phyloP scores from a whole-genome alignment of 1,140 invertebrate genomes.

The Cydia pomonella region DNA sequence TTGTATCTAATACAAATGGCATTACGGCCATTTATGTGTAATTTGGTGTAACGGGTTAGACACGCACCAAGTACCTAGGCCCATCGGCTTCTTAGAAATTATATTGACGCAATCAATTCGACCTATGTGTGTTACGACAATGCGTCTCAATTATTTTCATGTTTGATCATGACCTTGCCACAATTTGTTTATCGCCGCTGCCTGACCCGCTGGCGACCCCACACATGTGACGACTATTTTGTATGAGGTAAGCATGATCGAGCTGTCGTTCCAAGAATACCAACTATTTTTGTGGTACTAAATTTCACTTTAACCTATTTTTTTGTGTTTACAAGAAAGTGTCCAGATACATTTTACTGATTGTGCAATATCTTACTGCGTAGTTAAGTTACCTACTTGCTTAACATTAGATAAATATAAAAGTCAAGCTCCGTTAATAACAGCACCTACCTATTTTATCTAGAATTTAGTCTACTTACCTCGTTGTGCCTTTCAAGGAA shows the following conservation, averaged over 20 bases:
- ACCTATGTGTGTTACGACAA: slow-evolving; percentile 4
- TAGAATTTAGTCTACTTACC: too few relatives aligned
- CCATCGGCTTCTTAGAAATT: slow-evolving; percentile 2
- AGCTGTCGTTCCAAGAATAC: not conserved
- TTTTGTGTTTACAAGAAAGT: not conserved
- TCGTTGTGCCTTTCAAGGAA: too few relatives aligned
- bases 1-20: too few relatives aligned
- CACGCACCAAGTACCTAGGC: not conserved
- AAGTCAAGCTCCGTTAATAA: too few relatives aligned
- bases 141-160: slow-evolving; percentile 35
- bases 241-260: slow-evolving; percentile 21
- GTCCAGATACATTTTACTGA: too few relatives aligned
- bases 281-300: not conserved
- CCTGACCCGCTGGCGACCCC: slow-evolving; percentile 43
- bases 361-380: too few relatives aligned
- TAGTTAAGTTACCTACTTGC: too few relatives aligned
- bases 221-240: slow-evolving; percentile 42
- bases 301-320: not conserved
- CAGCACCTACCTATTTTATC: too few relatives aligned
- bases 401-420: too few relatives aligned
- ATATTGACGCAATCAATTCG: slow-evolving; percentile 11
- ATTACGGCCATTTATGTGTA: not conserved
- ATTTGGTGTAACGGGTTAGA: not conserved
- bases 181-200: slow-evolving; percentile 48
- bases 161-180: slow-evolving; percentile 52